phyloP scores from a whole-genome alignment of 2,888 invertebrate genomes.

The Opisthograptis luteolata region DNA sequence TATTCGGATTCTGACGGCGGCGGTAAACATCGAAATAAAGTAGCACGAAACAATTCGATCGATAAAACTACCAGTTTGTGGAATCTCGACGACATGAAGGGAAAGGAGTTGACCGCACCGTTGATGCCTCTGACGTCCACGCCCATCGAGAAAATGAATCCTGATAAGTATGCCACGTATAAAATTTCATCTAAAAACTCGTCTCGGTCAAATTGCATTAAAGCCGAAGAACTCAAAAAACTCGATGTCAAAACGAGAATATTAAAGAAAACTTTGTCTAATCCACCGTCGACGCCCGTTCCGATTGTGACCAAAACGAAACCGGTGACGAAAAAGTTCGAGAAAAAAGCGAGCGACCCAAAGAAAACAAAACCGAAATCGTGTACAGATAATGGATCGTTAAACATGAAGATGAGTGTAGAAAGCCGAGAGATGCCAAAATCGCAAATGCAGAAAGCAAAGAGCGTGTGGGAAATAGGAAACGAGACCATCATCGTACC shows the following conservation, averaged over 20 bases:
- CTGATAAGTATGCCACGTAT: conserved; percentile 80
- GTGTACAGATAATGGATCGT: conserved; percentile 66
- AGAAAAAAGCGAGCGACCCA: conserved; percentile 70
- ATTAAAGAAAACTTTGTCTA: conserved; percentile 81
- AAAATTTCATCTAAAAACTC: conserved; percentile 76
- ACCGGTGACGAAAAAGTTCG: conserved; percentile 68
- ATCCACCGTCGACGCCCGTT: conserved; percentile 80
- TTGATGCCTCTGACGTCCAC: conserved; percentile 65
- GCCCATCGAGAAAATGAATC: conserved; percentile 70
- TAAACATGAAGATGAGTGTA: conserved; percentile 66
- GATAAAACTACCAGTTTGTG: conserved; percentile 85
- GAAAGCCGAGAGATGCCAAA: conserved; percentile 67
- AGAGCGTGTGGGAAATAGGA: conserved; percentile 83
- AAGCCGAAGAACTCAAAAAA: conserved; percentile 77
- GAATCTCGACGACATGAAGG: conserved; percentile 84
- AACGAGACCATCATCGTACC: conserved; percentile 66
- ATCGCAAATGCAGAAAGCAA: conserved; percentile 79
- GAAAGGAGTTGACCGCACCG: conserved; percentile 74
- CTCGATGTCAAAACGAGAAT: conserved; percentile 83
- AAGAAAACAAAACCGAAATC: conserved; percentile 75
- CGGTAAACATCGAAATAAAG: conserved; percentile 63
- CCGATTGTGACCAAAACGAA: conserved; percentile 77
- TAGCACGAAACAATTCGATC: conserved; percentile 75
- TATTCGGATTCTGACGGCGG: conserved; percentile 75
- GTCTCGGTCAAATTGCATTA: conserved; percentile 67